Evolutionary conservation across 2,888 invertebrate species (phyloP).

Genomic region (Drosophila lutescens): DNA sequence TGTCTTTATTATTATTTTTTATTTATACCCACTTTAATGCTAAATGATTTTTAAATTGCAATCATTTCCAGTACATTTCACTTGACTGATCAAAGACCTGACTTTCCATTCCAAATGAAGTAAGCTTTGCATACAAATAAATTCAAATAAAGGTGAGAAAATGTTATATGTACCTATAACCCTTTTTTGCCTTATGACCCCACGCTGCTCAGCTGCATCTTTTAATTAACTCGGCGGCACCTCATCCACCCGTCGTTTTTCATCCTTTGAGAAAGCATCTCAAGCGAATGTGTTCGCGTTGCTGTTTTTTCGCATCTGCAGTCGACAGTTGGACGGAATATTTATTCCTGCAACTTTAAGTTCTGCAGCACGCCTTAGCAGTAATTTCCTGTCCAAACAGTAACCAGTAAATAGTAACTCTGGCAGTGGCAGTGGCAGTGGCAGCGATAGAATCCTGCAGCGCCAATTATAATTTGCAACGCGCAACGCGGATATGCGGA

Average conservation of each 20-base stretch:
- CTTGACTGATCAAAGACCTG: not conserved
- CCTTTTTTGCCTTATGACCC: not conserved
- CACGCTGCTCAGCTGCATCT: constrained; percentile 5
- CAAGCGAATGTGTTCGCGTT: constrained; percentile 17
- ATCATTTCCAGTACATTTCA: not conserved
- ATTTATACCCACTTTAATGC: too few relatives aligned
- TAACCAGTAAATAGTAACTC: constrained; percentile 29
- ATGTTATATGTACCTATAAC: not conserved
- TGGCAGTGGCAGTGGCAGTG: constrained; percentile 9
- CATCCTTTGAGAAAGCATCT: constrained; percentile 49
- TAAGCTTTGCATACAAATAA: not conserved
- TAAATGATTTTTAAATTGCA: not conserved
- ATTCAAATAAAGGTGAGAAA: constrained; percentile 18
- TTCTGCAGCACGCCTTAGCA: constrained; percentile 29
- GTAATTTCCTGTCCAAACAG: constrained; percentile 66
- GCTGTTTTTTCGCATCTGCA: constrained; percentile 39
- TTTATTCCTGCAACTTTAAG: constrained; percentile 50
- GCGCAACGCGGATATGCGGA: constrained; percentile 34
- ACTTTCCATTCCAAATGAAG: not conserved
- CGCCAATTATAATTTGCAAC: constrained; percentile 52
- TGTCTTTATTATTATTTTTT: too few relatives aligned
- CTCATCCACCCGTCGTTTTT: constrained; percentile 8
- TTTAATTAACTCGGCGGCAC: constrained; percentile 31
- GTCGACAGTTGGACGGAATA: constrained; percentile 37
- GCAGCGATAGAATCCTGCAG: constrained; percentile 23